Evolutionary conservation across 2,888 invertebrate genomes (phyloP).

Genomic region (Nomada flava): DNA sequence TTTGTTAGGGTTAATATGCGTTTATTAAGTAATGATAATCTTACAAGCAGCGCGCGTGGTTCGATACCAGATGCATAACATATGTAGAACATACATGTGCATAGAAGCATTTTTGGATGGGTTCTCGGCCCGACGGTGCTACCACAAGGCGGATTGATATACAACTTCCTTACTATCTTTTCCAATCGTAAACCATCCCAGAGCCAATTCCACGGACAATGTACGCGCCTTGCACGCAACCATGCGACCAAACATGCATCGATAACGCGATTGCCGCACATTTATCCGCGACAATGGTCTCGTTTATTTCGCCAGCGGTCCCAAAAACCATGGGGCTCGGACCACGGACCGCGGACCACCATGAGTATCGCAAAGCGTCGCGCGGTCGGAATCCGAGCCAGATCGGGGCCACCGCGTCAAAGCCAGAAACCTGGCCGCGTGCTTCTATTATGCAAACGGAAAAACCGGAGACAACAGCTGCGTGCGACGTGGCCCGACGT

Average conservation of each 20-base stretch:
- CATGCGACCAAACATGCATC: slow-evolving; percentile 15
- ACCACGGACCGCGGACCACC: slow-evolving; percentile 6
- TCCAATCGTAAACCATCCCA: background rate
- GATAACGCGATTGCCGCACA: slow-evolving; percentile 45
- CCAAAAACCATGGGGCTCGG: slow-evolving; percentile 7
- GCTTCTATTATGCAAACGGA: slow-evolving; percentile 62
- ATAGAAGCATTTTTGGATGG: too few species aligned
- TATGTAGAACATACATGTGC: too few species aligned
- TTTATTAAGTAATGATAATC: too few species aligned
- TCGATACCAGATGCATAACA: too few species aligned
- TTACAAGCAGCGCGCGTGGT: too few species aligned
- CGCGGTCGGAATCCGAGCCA: background rate
- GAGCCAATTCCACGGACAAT: background rate
- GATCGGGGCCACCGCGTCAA: slow-evolving; percentile 42
- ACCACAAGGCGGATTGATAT: too few species aligned
- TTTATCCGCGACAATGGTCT: slow-evolving; percentile 30
- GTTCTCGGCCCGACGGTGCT: too few species aligned
- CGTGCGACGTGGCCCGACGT: slow-evolving; percentile 58
- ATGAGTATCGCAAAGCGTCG: slow-evolving; percentile 13
- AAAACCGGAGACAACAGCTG: slow-evolving; percentile 61
- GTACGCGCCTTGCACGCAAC: background rate
- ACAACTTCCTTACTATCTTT: too few species aligned
- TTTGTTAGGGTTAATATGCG: too few species aligned
- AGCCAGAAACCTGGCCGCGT: slow-evolving; percentile 51
- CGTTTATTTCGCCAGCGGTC: slow-evolving; percentile 10